Conservation (phyloP, 2,888 invertebrate species). For the Meiosimyza platycephala region DNA sequence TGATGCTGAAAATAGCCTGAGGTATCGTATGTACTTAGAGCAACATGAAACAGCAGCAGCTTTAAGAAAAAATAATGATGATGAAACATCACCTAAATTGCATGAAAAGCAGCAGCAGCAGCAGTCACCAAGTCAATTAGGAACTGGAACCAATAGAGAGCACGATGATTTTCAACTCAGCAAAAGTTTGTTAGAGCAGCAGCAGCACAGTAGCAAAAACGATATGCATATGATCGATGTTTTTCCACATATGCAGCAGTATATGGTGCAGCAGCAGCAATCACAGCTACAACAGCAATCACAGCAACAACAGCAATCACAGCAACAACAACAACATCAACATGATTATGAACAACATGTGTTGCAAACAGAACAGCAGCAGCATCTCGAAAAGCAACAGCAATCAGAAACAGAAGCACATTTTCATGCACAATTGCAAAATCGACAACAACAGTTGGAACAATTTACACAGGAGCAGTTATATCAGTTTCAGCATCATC, state of each 20-base stretch:
- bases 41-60: background rate
- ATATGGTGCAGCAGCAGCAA: background rate
- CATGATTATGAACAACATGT: background rate
- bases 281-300: background rate
- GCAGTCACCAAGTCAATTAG: background rate
- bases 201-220: background rate
- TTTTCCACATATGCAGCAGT: slow-evolving; percentile 15
- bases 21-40: too few species aligned
- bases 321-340: slow-evolving; percentile 18
- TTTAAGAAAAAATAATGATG: slow-evolving; percentile 5
- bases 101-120: slow-evolving; percentile 16
- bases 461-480: slow-evolving; percentile 16
- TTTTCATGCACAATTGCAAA: slow-evolving; percentile 9
- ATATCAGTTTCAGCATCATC: slow-evolving; percentile 16
- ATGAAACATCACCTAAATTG: slow-evolving; percentile 3
- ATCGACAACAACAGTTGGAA: slow-evolving; percentile 24
- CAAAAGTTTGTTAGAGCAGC: slow-evolving; percentile 1
- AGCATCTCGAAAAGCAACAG: slow-evolving; percentile 19
- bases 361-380: background rate
- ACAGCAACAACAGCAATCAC: background rate
- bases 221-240: background rate
- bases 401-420: background rate
- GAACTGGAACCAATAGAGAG: slow-evolving; percentile 3
- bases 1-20: slow-evolving; percentile 1
- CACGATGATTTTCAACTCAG: slow-evolving; percentile 13